Conservation (phyloP, 2,888 invertebrate genomes). For the Dolomedes plantarius region DNA sequence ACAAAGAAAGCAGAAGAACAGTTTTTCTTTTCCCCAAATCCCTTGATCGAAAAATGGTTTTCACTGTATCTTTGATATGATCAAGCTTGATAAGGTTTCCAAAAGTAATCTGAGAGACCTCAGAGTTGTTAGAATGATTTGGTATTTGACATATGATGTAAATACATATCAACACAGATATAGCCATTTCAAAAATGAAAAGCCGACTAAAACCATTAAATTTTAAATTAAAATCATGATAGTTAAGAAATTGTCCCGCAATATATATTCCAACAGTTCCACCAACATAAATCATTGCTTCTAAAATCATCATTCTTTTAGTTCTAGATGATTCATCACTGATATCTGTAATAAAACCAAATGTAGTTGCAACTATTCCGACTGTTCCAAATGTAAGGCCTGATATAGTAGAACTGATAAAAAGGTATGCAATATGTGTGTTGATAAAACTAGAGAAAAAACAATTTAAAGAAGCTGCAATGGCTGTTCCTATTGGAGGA, state of each 20-base stretch:
- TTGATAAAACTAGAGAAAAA: slow-evolving; percentile 75
- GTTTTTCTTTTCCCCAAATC: slow-evolving; percentile 27
- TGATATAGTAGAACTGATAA: slow-evolving; percentile 77
- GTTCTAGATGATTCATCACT: slow-evolving; percentile 84
- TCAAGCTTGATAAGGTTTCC: slow-evolving; percentile 38
- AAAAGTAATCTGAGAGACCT: background rate
- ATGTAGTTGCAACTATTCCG: slow-evolving; percentile 77
- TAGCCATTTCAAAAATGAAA: slow-evolving; percentile 76
- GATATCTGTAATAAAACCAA: slow-evolving; percentile 88
- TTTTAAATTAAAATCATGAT: slow-evolving; percentile 74
- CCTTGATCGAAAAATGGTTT: slow-evolving; percentile 44
- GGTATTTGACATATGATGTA: slow-evolving; percentile 75
- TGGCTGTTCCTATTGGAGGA: slow-evolving; percentile 77
- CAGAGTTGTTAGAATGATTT: slow-evolving; percentile 41
- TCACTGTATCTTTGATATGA: slow-evolving; percentile 39
- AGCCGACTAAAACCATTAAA: slow-evolving; percentile 75
- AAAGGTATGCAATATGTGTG: slow-evolving; percentile 75
- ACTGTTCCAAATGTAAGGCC: slow-evolving; percentile 78
- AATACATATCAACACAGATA: slow-evolving; percentile 76
- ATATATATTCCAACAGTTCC: slow-evolving; percentile 89
- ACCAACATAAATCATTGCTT: slow-evolving; percentile 87
- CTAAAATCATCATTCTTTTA: slow-evolving; percentile 86
- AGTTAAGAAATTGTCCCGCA: slow-evolving; percentile 85
- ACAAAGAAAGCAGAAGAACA: slow-evolving; percentile 34
- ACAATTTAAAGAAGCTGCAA: slow-evolving; percentile 75